Evolutionary conservation across 2,888 invertebrate species (phyloP).

Genomic region (Strigamia maritima): DNA sequence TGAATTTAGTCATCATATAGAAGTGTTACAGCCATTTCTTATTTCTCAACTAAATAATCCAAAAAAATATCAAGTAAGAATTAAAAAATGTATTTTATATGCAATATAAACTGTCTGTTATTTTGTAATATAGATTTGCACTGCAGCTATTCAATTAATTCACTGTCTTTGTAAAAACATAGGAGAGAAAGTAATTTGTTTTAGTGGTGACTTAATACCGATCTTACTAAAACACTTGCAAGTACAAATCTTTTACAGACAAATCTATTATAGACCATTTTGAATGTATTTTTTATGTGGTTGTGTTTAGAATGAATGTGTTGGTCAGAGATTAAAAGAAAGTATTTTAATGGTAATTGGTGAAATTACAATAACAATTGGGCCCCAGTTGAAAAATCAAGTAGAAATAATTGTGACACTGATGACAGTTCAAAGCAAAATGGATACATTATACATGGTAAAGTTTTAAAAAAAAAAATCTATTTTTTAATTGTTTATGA

Average conservation of each 20-base stretch:
- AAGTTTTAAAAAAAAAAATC: neutral
- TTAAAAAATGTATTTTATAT: neutral
- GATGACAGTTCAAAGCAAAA: neutral
- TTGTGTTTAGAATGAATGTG: neutral
- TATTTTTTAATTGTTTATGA: neutral
- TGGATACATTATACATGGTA: slow-evolving; percentile 3
- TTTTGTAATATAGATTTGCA: neutral
- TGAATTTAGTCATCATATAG: neutral
- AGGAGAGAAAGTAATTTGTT: neutral
- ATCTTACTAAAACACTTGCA: neutral
- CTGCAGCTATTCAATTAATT: neutral
- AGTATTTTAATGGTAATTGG: neutral
- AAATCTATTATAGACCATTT: neutral
- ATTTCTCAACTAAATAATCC: neutral
- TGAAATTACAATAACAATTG: neutral
- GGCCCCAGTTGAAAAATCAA: neutral
- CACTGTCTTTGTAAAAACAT: neutral
- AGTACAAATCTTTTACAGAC: too few relatives aligned
- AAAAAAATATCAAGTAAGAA: neutral
- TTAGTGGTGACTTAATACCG: neutral
- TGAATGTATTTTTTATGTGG: neutral
- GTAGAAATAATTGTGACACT: neutral
- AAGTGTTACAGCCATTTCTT: neutral
- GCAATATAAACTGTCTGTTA: neutral
- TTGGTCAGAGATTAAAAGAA: neutral